These are phyloP conservation scores for Aldabrachelys gigantea DNA, from an alignment of 2,113 vertebrate species.

Conservation along the genomic window DNA sequence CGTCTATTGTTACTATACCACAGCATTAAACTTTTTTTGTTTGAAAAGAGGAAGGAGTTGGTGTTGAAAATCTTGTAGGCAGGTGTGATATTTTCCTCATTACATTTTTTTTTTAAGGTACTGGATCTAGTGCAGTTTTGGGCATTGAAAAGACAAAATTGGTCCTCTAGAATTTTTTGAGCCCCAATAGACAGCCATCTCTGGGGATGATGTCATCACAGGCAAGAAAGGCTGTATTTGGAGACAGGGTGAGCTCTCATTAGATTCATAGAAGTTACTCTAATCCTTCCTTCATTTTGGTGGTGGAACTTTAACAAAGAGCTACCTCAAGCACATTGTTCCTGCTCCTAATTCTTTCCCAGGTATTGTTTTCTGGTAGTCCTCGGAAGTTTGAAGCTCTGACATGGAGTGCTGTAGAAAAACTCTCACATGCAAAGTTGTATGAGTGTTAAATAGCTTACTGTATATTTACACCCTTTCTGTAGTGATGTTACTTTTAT, in stretches of 20 bases:
- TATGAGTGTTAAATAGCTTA: neutral
- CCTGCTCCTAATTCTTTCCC: neutral
- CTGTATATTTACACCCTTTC: neutral
- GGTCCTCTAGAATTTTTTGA: neutral
- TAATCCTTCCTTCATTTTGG: neutral
- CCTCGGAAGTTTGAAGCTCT: neutral
- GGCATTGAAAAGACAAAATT: neutral
- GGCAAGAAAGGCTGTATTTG: neutral
- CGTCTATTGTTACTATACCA: neutral
- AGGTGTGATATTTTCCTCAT: neutral
- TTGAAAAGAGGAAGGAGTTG: neutral
- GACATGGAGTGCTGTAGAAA: neutral
- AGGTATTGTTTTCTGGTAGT: neutral
- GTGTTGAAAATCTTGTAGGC: neutral
- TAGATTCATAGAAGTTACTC: neutral
- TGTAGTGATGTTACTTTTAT: rapidly evolving
- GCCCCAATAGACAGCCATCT: neutral
- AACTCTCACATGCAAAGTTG: neutral
- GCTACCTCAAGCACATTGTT: neutral
- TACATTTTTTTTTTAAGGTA: neutral
- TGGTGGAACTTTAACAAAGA: neutral
- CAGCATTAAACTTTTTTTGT: neutral
- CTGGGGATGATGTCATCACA: neutral
- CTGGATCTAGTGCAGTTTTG: neutral
- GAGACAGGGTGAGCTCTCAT: neutral